A percentile compares a stretch with the other conserved stretches of the same genome.
phyloP scores from a whole-genome alignment of 2,888 invertebrate species.

The Ophion costatus region DNA sequence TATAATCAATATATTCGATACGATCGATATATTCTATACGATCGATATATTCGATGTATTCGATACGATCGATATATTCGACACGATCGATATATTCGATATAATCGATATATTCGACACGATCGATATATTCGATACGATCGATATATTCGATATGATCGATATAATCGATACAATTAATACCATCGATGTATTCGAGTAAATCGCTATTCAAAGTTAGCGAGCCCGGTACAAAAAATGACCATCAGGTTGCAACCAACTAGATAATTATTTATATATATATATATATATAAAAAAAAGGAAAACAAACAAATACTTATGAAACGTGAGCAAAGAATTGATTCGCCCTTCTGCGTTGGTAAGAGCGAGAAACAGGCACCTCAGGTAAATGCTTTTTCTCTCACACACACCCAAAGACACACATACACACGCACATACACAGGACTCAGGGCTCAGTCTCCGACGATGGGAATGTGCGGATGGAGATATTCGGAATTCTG shows the following conservation, averaged over 20 bases:
- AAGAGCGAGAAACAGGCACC: slow-evolving; percentile 34
- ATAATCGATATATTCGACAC: no score
- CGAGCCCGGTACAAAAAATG: background rate
- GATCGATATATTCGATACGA: no score
- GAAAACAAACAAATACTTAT: slow-evolving; percentile 2
- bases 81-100: background rate
- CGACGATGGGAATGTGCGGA: slow-evolving; percentile 39
- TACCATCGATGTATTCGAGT: no score
- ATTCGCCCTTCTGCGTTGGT: background rate
- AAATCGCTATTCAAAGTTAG: slow-evolving; percentile 3
- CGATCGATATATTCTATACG: no score
- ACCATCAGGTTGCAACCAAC: no score
- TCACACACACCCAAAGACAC: background rate
- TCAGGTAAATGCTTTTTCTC: background rate
- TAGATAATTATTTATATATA: background rate
- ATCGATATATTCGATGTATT: no score
- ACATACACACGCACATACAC: background rate
- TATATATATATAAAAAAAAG: background rate
- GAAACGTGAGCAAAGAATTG: slow-evolving; percentile 20
- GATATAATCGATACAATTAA: no score
- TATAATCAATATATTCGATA: slow-evolving; percentile 12
- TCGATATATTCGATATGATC: no score
- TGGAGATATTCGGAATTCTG: slow-evolving; percentile 22
- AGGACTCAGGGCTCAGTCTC: slow-evolving; percentile 40
- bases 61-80: slow-evolving; percentile 4